Base-by-base conservation (phyloP, 2,113 vertebrate genomes). In the Psettodes erumei region DNA sequence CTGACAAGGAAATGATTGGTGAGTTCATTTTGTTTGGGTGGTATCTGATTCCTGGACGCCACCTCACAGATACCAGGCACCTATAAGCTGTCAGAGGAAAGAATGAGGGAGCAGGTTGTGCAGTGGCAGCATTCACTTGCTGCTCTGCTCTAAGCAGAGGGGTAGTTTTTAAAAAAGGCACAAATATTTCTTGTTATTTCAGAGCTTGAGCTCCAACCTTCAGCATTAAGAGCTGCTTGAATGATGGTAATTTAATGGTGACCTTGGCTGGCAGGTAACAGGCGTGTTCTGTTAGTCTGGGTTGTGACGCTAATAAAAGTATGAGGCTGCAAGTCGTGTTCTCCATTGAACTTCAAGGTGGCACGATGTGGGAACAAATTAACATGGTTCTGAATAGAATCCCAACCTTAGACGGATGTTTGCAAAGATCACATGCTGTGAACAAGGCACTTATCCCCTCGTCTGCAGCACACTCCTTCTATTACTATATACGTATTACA, bases 401-500 rank as follows among this genome's bases (percentile, higher is more conserved):
- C 28, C 18, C 10, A 21, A 7, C 16, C 69, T 71, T 27, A 42
- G 30, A 32, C 40, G 35, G 55, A 77, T 33, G 70, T 62, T 54
- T 37, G 56, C 40, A 47, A 63, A 77, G 47, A 64, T 74, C 61
- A 80, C 45, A 81, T 48, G 48, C 51, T 73, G 66, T 67, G 56
- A 87, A 88, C 80, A 78, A 87, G 75, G 47, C 33, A 62, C 47
- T 81, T 63, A 71, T 77, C 75, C 42, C 19, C 69, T 72, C 77
- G 43, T 84, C 77, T 81, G 54, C 37, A 35, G 35, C 77, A 45
- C 67, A 47, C 70, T 70, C 71, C 83, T 90, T 85, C 80, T 60
- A 74, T 89, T 87, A 88, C 86, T 35, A 55, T 75, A 32, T 61
- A n/a, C n/a, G n/a, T n/a, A 73, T 90, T 84, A 81, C 42, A 77